Evolutionary conservation across 2,888 invertebrate species (phyloP).

Genomic region (Carpatolechia fugitivella): DNA sequence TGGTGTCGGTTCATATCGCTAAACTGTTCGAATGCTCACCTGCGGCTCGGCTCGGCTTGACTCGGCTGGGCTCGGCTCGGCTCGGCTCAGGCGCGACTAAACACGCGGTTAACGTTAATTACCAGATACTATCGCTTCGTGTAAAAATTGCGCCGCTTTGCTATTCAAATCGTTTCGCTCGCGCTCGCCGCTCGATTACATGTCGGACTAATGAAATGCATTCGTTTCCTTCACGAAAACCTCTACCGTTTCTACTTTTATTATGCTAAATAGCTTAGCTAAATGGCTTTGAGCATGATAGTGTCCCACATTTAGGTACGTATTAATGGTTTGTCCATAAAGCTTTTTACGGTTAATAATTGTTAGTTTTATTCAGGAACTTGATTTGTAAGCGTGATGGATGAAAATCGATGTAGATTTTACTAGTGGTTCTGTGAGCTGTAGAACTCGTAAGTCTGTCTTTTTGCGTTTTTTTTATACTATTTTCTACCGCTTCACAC

Average conservation of each 20-base stretch:
- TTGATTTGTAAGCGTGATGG: too few species aligned
- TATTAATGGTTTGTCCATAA: neutral
- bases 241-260: slow-evolving; percentile 2
- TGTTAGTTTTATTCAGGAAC: neutral
- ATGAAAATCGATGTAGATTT: too few species aligned
- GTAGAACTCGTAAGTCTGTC: too few species aligned
- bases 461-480: too few species aligned
- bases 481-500: too few species aligned
- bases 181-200: slow-evolving; percentile 10
- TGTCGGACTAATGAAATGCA: slow-evolving; percentile 15
- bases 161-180: slow-evolving; percentile 60
- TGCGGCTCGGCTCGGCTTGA: neutral
- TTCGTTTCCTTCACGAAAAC: slow-evolving; percentile 10
- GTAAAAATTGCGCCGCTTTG: slow-evolving; percentile 67
- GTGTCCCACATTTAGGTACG: neutral
- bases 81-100: slow-evolving; percentile 44
- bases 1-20: too few species aligned
- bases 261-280: slow-evolving; percentile 4
- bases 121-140: slow-evolving; percentile 63
- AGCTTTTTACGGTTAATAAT: neutral
- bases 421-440: too few species aligned
- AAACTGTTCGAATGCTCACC: too few species aligned
- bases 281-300: slow-evolving; percentile 6
- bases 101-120: slow-evolving; percentile 58
- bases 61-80: neutral